Evolutionary conservation across 1,140 invertebrate species (phyloP).

Genomic region (Drosophila sechellia): DNA sequence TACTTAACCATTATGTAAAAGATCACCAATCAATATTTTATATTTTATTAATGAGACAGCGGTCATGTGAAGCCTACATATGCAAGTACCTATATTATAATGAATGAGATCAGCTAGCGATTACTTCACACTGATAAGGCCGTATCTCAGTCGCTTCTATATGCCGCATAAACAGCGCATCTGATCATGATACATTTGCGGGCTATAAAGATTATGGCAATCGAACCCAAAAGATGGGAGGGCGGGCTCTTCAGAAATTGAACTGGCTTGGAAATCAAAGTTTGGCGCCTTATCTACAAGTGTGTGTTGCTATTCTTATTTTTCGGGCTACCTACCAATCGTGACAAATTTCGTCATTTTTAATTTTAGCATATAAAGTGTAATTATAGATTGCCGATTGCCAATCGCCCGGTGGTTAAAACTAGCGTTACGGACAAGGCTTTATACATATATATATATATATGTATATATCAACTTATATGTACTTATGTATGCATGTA

Average conservation of each 20-base stretch:
- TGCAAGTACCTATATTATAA: slow-evolving; percentile 30
- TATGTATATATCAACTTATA: neutral
- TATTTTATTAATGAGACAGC: slow-evolving; percentile 36
- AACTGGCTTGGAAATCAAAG: slow-evolving; percentile 30
- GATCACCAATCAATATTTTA: slow-evolving; percentile 22
- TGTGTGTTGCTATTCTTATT: slow-evolving; percentile 17
- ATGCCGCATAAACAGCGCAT: neutral
- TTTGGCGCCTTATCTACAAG: slow-evolving; percentile 28
- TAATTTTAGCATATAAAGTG: slow-evolving; percentile 72
- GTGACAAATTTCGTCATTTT: slow-evolving; percentile 70
- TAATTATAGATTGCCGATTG: slow-evolving; percentile 72
- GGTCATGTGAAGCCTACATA: neutral
- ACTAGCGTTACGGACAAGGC: slow-evolving; percentile 9
- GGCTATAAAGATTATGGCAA: slow-evolving; percentile 23
- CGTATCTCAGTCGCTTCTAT: neutral
- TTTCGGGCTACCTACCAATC: slow-evolving; percentile 2
- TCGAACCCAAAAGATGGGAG: neutral
- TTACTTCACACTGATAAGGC: slow-evolving; percentile 25
- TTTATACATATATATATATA: neutral
- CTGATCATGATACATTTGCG: slow-evolving; percentile 35
- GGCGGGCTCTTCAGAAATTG: neutral
- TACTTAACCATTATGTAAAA: slow-evolving; percentile 18
- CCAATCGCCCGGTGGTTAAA: slow-evolving; percentile 14
- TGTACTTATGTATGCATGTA: slow-evolving; percentile 11
- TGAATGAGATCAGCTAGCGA: slow-evolving; percentile 44